Conservation (phyloP, 2,888 invertebrate species). For the Callyntrura guangdongensis region DNA sequence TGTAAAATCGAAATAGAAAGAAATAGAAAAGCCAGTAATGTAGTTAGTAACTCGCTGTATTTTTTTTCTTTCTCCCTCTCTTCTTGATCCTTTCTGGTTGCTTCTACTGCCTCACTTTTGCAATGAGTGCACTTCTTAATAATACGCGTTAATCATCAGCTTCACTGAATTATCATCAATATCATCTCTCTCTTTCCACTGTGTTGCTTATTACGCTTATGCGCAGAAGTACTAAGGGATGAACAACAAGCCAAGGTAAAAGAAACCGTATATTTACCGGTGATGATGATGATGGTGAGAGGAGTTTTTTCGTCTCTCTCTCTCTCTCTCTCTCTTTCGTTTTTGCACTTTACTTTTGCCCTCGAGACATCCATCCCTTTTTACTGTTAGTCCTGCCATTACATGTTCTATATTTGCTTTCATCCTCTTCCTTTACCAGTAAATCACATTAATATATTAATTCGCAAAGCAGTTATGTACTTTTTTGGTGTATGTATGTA, state of each 20-base stretch:
- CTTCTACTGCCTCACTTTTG: constrained; percentile 68
- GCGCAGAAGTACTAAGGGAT: neutral
- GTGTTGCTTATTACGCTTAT: neutral
- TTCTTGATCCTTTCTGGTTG: neutral
- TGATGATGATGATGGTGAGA: constrained; percentile 29
- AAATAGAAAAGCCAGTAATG: constrained; percentile 42
- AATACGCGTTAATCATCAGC: constrained; percentile 10
- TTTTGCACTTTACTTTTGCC: constrained; percentile 67
- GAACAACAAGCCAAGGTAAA: neutral
- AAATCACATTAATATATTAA: constrained; percentile 30
- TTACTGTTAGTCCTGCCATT: constrained; percentile 9
- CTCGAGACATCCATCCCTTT: constrained; percentile 48
- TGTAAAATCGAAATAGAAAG: neutral
- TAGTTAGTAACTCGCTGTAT: neutral
- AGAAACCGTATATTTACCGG: constrained; percentile 32
- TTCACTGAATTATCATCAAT: neutral
- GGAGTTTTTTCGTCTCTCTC: constrained; percentile 30
- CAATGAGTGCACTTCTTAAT: constrained; percentile 53
- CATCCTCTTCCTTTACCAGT: constrained; percentile 50
- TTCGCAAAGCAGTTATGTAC: neutral
- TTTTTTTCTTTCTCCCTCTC: neutral
- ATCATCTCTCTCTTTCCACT: neutral
- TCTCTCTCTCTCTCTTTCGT: neutral
- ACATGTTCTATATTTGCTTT: constrained; percentile 20
- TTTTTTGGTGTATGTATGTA: neutral